Percentiles rank a stretch among this genome's conserved stretches.
Conservation (phyloP, 2,888 invertebrate genomes). For the Lasioglossum leucozonium region DNA sequence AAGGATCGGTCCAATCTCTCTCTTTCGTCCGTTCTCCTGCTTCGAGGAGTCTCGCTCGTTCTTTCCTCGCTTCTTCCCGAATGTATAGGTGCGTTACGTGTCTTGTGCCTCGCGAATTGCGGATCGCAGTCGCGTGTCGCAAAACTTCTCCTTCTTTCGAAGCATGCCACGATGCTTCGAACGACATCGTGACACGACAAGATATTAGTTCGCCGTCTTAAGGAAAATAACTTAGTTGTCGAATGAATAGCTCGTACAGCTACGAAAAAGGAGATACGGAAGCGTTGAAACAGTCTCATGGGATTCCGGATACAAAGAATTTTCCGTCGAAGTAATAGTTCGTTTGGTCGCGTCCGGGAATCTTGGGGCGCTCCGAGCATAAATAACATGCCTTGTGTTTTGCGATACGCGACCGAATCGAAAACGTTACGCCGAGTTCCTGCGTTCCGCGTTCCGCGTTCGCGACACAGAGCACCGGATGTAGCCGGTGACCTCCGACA, state of each 20-base stretch:
- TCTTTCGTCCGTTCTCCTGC: background rate
- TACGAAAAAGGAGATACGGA: too few species aligned
- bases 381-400: background rate
- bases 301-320: background rate
- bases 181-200: background rate
- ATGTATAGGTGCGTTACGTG: background rate
- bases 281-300: too few species aligned
- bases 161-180: background rate
- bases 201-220: background rate
- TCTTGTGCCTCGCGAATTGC: background rate
- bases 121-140: background rate
- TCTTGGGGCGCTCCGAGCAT: background rate
- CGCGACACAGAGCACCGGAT: conserved; percentile 64
- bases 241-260: too few species aligned
- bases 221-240: background rate
- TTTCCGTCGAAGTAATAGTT: background rate
- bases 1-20: conserved; percentile 73
- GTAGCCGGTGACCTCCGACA: conserved; percentile 59
- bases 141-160: background rate
- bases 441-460: background rate
- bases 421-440: conserved; percentile 48
- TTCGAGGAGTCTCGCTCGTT: background rate
- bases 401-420: conserved; percentile 27
- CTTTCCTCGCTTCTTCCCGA: background rate
- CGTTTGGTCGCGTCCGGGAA: too few species aligned